Evolutionary conservation across 2,113 vertebrate genomes (phyloP), one percentile per base, ranked within the genome.

Genomic region (Myrmecobius fasciatus): DNA sequence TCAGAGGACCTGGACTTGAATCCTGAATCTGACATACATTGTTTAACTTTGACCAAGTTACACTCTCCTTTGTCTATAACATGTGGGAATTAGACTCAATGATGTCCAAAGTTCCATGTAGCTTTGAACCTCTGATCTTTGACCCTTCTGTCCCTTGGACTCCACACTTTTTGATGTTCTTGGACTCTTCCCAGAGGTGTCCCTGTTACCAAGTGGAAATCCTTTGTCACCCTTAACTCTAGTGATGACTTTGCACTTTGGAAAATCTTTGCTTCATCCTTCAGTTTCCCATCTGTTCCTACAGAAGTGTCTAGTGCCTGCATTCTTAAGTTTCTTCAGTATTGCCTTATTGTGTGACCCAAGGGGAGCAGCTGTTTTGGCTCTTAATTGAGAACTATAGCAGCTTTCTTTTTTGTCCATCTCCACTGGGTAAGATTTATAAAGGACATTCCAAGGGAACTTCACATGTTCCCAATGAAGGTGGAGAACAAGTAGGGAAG

Each of bases 391-490:
- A 60, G 47, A 89, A 93, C 53, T 93, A 0, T 46, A 20, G 26
- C n/a, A 83, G 17, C 67, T 43, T 43, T 22, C 14, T 83, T n/a
- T 89, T 94, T 94, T 67, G 67, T 90, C 52, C 10, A 67, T 92
- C 4, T 49, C 52, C 12, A 60, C 52, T 46, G 49, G 3, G 60
- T 53, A 9, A 92, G 53, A 67, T 54, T 90, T 53, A 43, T 8
- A 46, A 95, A 53, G 67, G 48, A 95, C 88, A 53, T 56, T 56
- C 48, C 48, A 89, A 92, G 26, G 52, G n/a, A 90, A 56, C 26
- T 60, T 52, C 53, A 89, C 48, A 10, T 51, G 49, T 93, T 92
- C 67, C 47, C 89, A 89, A 91, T 89, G 90, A 96, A 95, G 89
- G 91, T 51, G 43, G 22, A 94, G 92, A 96, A 92, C 8, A 67